Conservation (phyloP, 1,140 invertebrate species). For the Pseudomyrmex pallidus region DNA sequence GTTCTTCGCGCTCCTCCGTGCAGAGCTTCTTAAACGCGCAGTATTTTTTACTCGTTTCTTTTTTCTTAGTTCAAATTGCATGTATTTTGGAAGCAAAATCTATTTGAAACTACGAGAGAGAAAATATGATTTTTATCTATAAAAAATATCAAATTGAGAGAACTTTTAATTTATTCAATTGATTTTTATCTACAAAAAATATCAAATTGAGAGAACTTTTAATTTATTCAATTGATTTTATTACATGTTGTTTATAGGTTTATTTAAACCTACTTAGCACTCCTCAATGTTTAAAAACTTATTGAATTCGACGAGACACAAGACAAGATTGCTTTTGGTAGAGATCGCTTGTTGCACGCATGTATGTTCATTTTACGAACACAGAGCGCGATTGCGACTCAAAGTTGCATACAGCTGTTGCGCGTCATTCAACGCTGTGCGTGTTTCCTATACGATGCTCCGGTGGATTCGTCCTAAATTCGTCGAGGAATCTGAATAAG, state of each 20-base stretch:
- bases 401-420: slow-evolving; percentile 71
- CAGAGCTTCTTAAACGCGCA: slow-evolving; percentile 7
- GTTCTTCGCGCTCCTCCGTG: slow-evolving; percentile 17
- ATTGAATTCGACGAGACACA: no score
- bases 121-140: background rate
- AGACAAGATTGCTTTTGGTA: background rate
- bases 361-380: slow-evolving; percentile 14
- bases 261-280: no score
- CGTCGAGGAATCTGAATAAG: background rate
- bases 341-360: background rate
- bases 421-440: slow-evolving; percentile 67
- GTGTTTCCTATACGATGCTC: background rate
- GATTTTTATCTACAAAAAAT: background rate
- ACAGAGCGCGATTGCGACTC: slow-evolving; percentile 23
- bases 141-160: background rate
- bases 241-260: no score
- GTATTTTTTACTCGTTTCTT: background rate
- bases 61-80: background rate
- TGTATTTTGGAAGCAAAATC: background rate
- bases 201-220: background rate
- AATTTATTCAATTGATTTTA: no score
- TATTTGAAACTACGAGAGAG: no score
- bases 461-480: slow-evolving; percentile 29
- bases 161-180: no score
- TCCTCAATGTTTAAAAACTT: no score